phyloP scores from a whole-genome alignment of 2,113 vertebrate genomes.

The Perca flavescens region DNA sequence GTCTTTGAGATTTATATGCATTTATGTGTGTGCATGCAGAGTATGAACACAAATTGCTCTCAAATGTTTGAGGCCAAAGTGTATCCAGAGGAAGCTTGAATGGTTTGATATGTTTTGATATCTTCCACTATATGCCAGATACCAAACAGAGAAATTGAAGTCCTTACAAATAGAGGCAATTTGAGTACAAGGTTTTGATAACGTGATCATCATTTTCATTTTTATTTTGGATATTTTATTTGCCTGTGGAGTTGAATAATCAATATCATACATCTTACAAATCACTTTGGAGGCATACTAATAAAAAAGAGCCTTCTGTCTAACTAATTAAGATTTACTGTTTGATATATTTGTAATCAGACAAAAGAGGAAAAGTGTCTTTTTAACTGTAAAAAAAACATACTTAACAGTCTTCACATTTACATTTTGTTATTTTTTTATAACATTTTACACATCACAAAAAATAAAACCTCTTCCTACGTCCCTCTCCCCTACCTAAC shows the following conservation, averaged over 20 bases:
- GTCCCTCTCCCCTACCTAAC: no score
- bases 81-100: not conserved
- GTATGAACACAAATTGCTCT: not conserved
- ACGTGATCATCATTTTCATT: constrained; percentile 18
- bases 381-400: not conserved
- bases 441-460: no score
- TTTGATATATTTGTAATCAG: constrained; percentile 6
- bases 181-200: constrained; percentile 20
- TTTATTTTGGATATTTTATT: constrained; percentile 10
- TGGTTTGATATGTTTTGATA: not conserved
- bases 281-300: constrained; percentile 11
- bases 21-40: not conserved
- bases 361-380: constrained; percentile 7
- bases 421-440: no score
- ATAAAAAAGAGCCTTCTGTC: constrained; percentile 22
- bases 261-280: constrained; percentile 39
- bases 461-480: no score
- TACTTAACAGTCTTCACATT: not conserved
- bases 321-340: constrained; percentile 24
- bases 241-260: constrained; percentile 22
- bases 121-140: not conserved
- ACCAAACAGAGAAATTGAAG: not conserved
- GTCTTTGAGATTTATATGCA: not conserved
- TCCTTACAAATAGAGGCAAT: constrained; percentile 1
- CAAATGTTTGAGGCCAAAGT: not conserved